Percentiles rank a stretch among this genome's conserved stretches.
These are phyloP conservation scores for Cavia porcellus DNA, from an alignment of 2,113 vertebrate species.

Conservation along the genomic window DNA sequence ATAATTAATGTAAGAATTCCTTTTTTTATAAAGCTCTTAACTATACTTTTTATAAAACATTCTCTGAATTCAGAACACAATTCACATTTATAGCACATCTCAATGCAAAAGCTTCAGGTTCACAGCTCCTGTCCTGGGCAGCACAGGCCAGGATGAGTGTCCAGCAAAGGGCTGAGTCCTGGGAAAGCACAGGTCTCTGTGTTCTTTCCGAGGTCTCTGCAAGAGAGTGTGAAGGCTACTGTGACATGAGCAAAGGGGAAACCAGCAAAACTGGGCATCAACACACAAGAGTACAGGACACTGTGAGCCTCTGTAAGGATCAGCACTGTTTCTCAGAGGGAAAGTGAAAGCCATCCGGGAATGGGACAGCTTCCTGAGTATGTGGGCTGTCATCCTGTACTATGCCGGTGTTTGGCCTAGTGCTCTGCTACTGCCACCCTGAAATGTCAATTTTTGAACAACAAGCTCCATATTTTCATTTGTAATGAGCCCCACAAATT, in stretches of 20 bases:
- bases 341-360: not conserved
- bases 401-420: not conserved
- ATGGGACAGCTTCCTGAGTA: not conserved
- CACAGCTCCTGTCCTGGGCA: not conserved
- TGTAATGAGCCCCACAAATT: not conserved
- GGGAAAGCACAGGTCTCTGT: not conserved
- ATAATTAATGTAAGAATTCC: slow-evolving; percentile 23
- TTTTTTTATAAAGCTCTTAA: not conserved
- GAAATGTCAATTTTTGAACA: slow-evolving; percentile 23
- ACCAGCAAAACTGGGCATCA: not conserved
- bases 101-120: not conserved
- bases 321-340: not conserved
- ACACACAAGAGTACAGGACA: not conserved
- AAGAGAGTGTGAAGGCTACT: not conserved
- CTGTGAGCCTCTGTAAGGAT: not conserved
- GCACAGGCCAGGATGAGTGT: no score
- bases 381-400: not conserved
- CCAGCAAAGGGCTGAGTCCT: not conserved
- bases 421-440: not conserved
- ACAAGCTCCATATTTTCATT: not conserved
- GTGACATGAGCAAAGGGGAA: not conserved
- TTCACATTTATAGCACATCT: not conserved
- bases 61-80: not conserved
- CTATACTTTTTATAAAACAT: not conserved
- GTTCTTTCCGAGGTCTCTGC: not conserved